A percentile compares a stretch with the other conserved stretches of the same genome.
Evolutionary conservation across 2,113 vertebrate species (phyloP).

Genomic region (Vidua macroura): DNA sequence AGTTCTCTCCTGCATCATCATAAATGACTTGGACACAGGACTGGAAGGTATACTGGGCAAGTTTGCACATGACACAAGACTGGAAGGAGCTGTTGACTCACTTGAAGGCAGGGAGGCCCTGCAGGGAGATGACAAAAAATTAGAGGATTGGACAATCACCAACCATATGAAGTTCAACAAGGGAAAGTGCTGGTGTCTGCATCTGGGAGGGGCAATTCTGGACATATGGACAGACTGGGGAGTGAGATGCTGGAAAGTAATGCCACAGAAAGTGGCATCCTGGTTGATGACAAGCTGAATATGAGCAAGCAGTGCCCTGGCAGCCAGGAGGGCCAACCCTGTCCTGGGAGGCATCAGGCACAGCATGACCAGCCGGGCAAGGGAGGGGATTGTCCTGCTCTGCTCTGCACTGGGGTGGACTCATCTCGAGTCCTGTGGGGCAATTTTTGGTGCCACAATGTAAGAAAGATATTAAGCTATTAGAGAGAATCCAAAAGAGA

Average conservation of each 20-base stretch:
- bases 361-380: accelerated
- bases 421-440: accelerated
- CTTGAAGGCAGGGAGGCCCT: not conserved
- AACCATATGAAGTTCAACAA: not conserved
- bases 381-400: not conserved
- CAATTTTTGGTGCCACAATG: not conserved
- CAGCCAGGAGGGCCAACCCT: not conserved
- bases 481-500: not conserved
- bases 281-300: accelerated
- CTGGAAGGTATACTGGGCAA: not conserved
- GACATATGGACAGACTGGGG: not conserved
- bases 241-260: not conserved
- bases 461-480: not conserved
- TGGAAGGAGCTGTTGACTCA: not conserved
- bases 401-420: not conserved
- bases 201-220: not conserved
- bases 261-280: not conserved
- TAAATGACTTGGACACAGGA: not conserved
- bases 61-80: not conserved
- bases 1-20: not conserved
- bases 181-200: not conserved
- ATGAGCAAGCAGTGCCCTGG: not conserved
- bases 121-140: not conserved
- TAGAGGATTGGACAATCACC: not conserved
- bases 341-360: no score